These are phyloP conservation scores for Mus spicilegus DNA, from an alignment of 2,113 vertebrate species.

Conservation along the genomic window DNA sequence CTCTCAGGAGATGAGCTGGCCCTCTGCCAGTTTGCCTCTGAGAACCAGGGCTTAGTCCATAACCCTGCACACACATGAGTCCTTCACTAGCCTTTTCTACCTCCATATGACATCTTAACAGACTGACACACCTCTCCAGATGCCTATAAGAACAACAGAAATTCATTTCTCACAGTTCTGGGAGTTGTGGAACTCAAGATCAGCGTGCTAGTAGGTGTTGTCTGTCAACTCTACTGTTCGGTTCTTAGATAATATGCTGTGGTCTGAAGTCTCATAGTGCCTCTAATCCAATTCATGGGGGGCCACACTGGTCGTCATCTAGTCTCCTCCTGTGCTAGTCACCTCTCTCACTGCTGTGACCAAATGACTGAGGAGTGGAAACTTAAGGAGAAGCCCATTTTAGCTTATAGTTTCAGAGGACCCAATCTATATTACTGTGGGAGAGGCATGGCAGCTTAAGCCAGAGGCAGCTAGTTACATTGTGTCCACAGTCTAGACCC, in stretches of 20 bases:
- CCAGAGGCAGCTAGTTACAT: background rate
- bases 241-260: background rate
- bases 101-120: background rate
- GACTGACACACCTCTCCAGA: background rate
- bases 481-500: background rate
- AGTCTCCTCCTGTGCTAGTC: background rate
- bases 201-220: background rate
- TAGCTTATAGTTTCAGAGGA: background rate
- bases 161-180: background rate
- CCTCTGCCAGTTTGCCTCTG: background rate
- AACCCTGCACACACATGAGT: background rate
- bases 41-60: background rate
- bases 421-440: no score
- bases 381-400: background rate
- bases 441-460: background rate
- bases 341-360: background rate
- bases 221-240: background rate
- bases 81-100: background rate
- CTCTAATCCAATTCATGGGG: background rate
- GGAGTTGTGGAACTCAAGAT: background rate
- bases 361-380: background rate
- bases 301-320: background rate
- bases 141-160: background rate
- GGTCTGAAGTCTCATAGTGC: background rate
- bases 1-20: background rate